Evolutionary conservation across 2,113 vertebrate genomes (phyloP), one percentile per base, ranked within the genome.

Genomic region (Cichladusa arquata): DNA sequence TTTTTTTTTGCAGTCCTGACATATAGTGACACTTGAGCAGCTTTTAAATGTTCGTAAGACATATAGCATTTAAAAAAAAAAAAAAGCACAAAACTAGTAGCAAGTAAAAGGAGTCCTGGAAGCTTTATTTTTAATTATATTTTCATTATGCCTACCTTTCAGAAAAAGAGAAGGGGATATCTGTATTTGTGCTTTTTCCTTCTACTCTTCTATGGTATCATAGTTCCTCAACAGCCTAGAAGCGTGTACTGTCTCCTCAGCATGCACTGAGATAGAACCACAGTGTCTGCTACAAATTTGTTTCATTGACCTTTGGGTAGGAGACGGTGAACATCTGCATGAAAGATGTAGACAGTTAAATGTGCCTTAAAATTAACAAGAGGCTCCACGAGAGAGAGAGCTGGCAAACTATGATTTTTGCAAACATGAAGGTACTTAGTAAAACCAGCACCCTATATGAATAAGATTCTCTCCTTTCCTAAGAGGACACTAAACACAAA

Each of bases 251-350:
- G 12, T 29, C 25, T 79, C 42, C 48, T 69, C 51, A 45, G 5
- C 9, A 18, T 19, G 8, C 26, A 8, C 10, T 45, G 22, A 48
- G 11, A 60, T 26, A 79, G 25, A 67, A 19, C 5, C 8, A 19
- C 26, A n/a, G 20, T 6, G 7, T 33, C 44, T 71, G 23, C 38
- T 45, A 42, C 18, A 36, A 51, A 45, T 38, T 34, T 33, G 8
- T 44, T 85, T 50, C 33, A 22, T 40, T 64, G 40, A 45, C 14
- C 12, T 74, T 77, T 62, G 19, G 8, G 20, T 24, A 42, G 5
- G 8, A 40, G 9, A 34, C 4, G 6, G 8, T 42, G 23, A 64
- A 28, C 19, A 45, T 19, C 7, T 1, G 0, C 15, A 36, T 0
- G 0, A 12, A 86, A 91, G 9, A 45, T 33, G 7, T 29, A 28